Percentiles rank a stretch among this genome's conserved stretches.
phyloP scores from a whole-genome alignment of 1,140 invertebrate genomes.

The Caligus rogercresseyi region DNA sequence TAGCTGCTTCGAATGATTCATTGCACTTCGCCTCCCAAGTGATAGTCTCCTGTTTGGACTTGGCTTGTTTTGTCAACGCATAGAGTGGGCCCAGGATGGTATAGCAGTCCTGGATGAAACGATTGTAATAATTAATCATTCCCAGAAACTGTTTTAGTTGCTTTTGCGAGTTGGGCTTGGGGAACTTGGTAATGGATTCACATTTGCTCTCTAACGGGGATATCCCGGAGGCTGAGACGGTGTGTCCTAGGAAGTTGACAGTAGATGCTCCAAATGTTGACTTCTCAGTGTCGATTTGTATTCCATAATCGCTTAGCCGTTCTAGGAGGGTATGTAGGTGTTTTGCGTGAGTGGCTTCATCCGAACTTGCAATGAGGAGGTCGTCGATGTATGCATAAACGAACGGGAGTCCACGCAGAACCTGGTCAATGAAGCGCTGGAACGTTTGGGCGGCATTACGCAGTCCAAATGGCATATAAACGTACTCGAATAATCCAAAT shows the following conservation, averaged over 20 bases:
- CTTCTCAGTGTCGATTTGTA: not conserved
- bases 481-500: too few relatives aligned
- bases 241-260: not conserved
- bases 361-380: constrained; percentile 31
- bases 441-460: constrained; percentile 34
- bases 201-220: not conserved
- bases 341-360: constrained; percentile 26
- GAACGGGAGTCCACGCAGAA: constrained; percentile 26
- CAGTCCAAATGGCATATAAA: too few relatives aligned
- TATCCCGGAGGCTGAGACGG: not conserved
- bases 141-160: too few relatives aligned
- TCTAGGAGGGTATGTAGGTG: constrained; percentile 28
- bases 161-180: too few relatives aligned
- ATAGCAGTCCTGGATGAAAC: not conserved
- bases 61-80: not conserved
- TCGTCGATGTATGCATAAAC: constrained; percentile 34
- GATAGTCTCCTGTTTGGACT: too few relatives aligned
- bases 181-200: too few relatives aligned
- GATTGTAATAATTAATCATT: too few relatives aligned
- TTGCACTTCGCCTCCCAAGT: not conserved
- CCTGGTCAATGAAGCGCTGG: constrained; percentile 33
- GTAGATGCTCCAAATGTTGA: not conserved
- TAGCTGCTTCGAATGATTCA: not conserved
- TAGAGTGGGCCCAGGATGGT: not conserved
- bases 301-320: too few relatives aligned